phyloP scores from a whole-genome alignment of 2,888 invertebrate species.

The Hemaris fuciformis region DNA sequence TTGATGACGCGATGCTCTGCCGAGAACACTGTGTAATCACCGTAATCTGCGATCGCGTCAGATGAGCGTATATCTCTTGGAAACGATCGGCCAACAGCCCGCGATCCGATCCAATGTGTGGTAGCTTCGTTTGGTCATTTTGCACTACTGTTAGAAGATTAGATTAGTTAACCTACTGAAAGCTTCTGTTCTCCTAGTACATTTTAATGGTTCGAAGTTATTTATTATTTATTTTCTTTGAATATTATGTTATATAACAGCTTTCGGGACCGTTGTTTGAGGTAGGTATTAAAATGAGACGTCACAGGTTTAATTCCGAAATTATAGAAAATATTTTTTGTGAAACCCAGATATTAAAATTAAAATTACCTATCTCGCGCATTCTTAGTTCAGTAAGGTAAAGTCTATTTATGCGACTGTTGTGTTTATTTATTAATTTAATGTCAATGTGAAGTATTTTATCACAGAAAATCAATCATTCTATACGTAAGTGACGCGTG shows the following conservation, averaged over 20 bases:
- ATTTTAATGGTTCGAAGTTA: too few species aligned
- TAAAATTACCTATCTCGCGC: too few species aligned
- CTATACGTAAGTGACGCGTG: neutral
- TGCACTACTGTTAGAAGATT: neutral
- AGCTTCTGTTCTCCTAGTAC: neutral
- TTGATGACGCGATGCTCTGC: neutral
- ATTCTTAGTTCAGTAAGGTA: too few species aligned
- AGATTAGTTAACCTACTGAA: neutral
- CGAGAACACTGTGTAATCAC: conserved; percentile 30
- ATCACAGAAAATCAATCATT: neutral
- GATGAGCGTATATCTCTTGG: conserved; percentile 33
- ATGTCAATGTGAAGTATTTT: too few species aligned
- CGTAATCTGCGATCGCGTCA: conserved; percentile 37
- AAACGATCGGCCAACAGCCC: conserved; percentile 26
- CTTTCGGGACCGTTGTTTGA: too few species aligned
- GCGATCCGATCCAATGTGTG: neutral
- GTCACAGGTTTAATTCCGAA: too few species aligned
- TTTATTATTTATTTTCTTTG: too few species aligned
- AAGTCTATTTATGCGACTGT: neutral
- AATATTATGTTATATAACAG: too few species aligned
- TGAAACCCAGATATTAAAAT: too few species aligned
- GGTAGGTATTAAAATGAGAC: too few species aligned
- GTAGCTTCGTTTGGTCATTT: neutral
- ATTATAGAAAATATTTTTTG: too few species aligned
- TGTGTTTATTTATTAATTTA: neutral